These are phyloP conservation scores for Tetraneura akinire DNA, from an alignment of 1,140 invertebrate genomes.

Conservation along the genomic window DNA sequence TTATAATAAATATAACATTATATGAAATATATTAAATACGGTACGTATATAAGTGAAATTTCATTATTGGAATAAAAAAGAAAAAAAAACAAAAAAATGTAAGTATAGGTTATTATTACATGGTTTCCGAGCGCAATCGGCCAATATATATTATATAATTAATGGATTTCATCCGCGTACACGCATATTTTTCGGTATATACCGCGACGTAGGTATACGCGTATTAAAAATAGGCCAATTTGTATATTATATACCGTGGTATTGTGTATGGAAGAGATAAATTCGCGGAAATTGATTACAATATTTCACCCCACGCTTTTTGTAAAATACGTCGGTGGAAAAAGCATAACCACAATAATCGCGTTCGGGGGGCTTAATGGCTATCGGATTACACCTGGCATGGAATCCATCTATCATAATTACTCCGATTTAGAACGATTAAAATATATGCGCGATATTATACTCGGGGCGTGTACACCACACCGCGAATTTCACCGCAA, in stretches of 20 bases:
- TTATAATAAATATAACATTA: too few species aligned
- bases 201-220: too few species aligned
- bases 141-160: background rate
- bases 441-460: conserved; percentile 26
- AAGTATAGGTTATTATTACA: too few species aligned
- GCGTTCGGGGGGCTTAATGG: conserved; percentile 11
- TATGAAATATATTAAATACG: too few species aligned
- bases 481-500: background rate
- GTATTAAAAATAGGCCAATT: conserved; percentile 12
- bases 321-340: background rate
- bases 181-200: too few species aligned
- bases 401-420: conserved; percentile 46
- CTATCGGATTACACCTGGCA: conserved; percentile 39
- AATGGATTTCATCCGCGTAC: background rate
- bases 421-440: conserved; percentile 5
- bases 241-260: background rate
- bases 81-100: background rate
- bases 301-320: background rate
- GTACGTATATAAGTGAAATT: too few species aligned
- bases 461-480: background rate
- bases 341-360: conserved; percentile 30
- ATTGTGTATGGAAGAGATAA: conserved; percentile 31
- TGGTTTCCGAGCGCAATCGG: background rate
- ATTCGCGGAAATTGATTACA: conserved; percentile 16
- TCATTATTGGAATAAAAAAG: too few species aligned